Conservation (phyloP, 2,113 vertebrate genomes). For the Hydropotes inermis region DNA sequence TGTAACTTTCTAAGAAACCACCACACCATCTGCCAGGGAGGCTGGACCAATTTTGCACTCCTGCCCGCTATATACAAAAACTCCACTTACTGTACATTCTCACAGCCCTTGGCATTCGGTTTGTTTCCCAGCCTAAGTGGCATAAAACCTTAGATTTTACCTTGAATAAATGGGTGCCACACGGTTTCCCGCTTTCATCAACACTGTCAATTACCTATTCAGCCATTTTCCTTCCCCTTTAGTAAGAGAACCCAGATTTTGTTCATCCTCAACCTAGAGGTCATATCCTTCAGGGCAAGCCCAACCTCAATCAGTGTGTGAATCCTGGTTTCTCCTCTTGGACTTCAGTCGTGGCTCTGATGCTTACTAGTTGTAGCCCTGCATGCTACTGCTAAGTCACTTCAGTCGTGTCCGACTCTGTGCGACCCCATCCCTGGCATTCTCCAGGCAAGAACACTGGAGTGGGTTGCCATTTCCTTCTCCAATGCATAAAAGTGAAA, state of each 20-base stretch:
- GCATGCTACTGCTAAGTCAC: not conserved
- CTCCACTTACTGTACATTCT: not conserved
- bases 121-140: not conserved
- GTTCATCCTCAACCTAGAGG: not conserved
- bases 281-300: not conserved
- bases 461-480: too few species aligned
- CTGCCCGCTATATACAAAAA: not conserved
- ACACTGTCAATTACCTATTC: not conserved
- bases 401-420: too few species aligned
- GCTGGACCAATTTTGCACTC: not conserved
- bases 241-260: not conserved
- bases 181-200: not conserved
- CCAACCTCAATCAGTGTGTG: not conserved
- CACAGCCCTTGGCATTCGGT: accelerated
- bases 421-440: too few species aligned
- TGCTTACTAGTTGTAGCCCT: not conserved
- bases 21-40: too few species aligned
- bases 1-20: not conserved
- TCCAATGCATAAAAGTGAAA: too few species aligned
- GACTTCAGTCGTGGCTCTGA: not conserved
- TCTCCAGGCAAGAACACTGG: too few species aligned
- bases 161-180: not conserved
- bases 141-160: not conserved
- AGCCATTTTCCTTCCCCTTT: not conserved
- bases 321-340: not conserved